Percentiles rank a stretch among this genome's conserved stretches.
These are phyloP conservation scores for Brachionus calyciflorus DNA, from an alignment of 1,140 invertebrate species.

Conservation along the genomic window DNA sequence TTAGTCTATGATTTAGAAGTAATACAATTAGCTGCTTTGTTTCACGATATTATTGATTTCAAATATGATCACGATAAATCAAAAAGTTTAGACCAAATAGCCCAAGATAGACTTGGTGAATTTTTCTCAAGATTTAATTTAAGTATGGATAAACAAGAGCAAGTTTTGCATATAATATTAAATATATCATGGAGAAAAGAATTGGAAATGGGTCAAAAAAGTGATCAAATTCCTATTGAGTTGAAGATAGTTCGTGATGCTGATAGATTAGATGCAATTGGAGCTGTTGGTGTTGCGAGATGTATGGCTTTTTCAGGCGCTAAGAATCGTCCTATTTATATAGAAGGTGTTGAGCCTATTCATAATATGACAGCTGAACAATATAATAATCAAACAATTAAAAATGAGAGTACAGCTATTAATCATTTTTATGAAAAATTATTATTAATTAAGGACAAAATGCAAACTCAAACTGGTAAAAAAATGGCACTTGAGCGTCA, in stretches of 20 bases:
- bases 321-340: slow-evolving; percentile 15
- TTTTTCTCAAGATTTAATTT: not conserved
- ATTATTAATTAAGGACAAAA: slow-evolving; percentile 32
- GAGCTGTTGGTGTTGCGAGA: slow-evolving; percentile 19
- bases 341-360: not conserved
- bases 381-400: slow-evolving; percentile 42
- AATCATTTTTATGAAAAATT: slow-evolving; percentile 45
- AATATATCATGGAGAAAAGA: slow-evolving; percentile 42
- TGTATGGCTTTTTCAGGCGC: slow-evolving; percentile 27
- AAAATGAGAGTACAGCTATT: slow-evolving; percentile 37
- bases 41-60: slow-evolving; percentile 40
- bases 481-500: slow-evolving; percentile 15
- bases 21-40: slow-evolving; percentile 17
- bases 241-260: slow-evolving; percentile 31
- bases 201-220: not conserved
- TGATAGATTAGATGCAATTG: slow-evolving; percentile 40
- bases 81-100: slow-evolving; percentile 3
- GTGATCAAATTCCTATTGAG: not conserved
- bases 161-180: slow-evolving; percentile 12
- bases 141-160: not conserved
- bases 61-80: slow-evolving; percentile 20
- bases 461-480: slow-evolving; percentile 6
- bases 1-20: not conserved
- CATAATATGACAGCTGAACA: slow-evolving; percentile 43
- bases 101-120: not conserved